Conservation (phyloP, 2,797 vertebrate genomes). For the Cheirogaleus major region DNA sequence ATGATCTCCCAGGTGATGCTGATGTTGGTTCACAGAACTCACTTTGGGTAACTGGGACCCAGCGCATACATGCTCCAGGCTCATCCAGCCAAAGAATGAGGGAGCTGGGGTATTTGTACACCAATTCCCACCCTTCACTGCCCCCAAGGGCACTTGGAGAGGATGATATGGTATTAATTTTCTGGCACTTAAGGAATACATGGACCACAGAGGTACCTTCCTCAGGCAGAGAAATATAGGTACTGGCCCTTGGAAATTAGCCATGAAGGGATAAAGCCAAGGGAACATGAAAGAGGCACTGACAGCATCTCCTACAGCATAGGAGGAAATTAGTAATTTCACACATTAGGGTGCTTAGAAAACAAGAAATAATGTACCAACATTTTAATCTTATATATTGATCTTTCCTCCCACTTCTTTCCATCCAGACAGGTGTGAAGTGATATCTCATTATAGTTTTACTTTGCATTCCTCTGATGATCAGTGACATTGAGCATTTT, state of each 20-base stretch:
- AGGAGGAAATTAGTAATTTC: background rate
- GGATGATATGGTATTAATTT: background rate
- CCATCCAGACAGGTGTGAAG: too few species aligned
- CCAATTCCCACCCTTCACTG: background rate
- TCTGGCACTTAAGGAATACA: background rate
- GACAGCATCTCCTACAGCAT: background rate
- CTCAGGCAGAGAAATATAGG: background rate
- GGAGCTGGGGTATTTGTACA: background rate
- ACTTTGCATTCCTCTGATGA: background rate
- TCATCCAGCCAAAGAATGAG: background rate
- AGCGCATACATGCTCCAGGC: background rate
- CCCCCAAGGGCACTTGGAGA: background rate
- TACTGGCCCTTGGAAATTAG: background rate
- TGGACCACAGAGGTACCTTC: background rate
- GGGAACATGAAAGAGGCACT: background rate
- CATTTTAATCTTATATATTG: background rate
- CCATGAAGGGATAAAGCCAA: background rate
- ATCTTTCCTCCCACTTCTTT: background rate
- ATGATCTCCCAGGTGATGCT: background rate
- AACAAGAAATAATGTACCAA: background rate
- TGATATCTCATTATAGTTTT: background rate
- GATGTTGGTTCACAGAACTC: background rate
- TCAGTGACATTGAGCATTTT: background rate
- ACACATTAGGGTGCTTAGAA: background rate
- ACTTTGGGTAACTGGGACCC: background rate